phyloP scores from a whole-genome alignment of 2,113 vertebrate genomes.

The Oxygymnocypris stewartii region DNA sequence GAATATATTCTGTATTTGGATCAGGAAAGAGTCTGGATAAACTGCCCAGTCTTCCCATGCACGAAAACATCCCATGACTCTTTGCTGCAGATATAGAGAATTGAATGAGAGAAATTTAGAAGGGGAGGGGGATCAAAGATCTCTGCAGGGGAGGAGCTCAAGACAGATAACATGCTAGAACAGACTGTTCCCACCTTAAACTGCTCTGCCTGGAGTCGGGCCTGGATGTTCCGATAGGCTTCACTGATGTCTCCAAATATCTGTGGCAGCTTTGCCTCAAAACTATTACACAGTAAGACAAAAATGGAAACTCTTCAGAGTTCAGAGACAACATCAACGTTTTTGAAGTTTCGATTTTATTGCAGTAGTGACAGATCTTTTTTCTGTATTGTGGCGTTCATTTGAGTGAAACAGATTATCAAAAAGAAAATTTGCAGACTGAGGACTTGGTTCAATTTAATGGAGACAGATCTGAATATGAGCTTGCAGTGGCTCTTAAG shows the following conservation, averaged over 20 bases:
- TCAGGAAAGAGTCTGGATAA: constrained; percentile 78
- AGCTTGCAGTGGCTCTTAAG: not conserved
- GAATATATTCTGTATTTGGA: constrained; percentile 81
- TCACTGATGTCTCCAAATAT: constrained; percentile 78
- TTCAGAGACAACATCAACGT: not conserved
- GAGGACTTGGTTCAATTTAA: not conserved
- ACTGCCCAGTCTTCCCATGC: constrained; percentile 85
- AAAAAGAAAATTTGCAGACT: not conserved
- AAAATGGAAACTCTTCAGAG: not conserved
- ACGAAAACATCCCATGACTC: constrained; percentile 77
- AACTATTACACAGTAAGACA: constrained; percentile 63
- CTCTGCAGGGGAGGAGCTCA: not conserved
- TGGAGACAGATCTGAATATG: not conserved
- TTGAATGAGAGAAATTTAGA: not conserved
- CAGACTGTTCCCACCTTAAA: constrained; percentile 72
- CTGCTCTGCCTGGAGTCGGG: constrained; percentile 80
- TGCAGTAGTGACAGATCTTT: not conserved
- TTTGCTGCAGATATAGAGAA: constrained; percentile 72
- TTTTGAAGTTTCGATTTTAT: not conserved
- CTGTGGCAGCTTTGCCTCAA: constrained; percentile 76
- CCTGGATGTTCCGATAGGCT: constrained; percentile 77
- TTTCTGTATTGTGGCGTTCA: not conserved
- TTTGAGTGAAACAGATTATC: not conserved
- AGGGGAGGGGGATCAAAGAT: not conserved
- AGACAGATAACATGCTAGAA: not conserved